Evolutionary conservation across 2,113 vertebrate genomes (phyloP), one percentile per base, ranked within the genome.

Genomic region (Oncorhynchus keta): DNA sequence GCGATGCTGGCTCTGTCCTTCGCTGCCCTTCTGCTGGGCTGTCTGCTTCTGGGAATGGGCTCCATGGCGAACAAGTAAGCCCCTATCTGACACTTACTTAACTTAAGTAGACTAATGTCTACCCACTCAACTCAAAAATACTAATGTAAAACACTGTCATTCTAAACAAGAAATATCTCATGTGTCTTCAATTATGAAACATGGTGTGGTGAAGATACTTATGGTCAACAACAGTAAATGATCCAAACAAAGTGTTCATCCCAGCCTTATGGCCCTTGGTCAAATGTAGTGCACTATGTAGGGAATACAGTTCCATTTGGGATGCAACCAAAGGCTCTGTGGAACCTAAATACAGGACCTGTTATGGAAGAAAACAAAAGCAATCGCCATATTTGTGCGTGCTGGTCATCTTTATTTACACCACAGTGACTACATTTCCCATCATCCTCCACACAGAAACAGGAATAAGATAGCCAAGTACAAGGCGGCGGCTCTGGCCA

Each of bases 61-160:
- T 49, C 94, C 72, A 86, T 89, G 86, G 88, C 87, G 48, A 97
- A 94, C 89, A 97, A 94, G 97, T 99, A 95, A 93, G 84, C 75
- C 32, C 14, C 30, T 18, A 5, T 55, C 12, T 18, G 16, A 55
- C 51, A 55, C 51, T 16, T 1, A 32, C 18, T 7, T 3, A 68
- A 68, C 32, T 35, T 30, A 18, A 14, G 51, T 18, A 16, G 51
- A 55, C 51, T 5, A 55, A 18, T 45, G 9, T 45, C 39, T 18
- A 55, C 28, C 30, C 30, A 32, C 30, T 20, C 11, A 68, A 39
- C 32, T 35, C 18, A 18, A 55, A 55, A 55, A 55, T 16, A 55
- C 51, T 55, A 18, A 45, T 11, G 39, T 45, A 11, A 55, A 5
- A 55, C 51, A 55, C 51, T 55, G 51, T 55, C 18, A 55, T 5